Base-by-base conservation (phyloP, 2,797 vertebrate genomes). In the Amphiprion clarkii region DNA sequence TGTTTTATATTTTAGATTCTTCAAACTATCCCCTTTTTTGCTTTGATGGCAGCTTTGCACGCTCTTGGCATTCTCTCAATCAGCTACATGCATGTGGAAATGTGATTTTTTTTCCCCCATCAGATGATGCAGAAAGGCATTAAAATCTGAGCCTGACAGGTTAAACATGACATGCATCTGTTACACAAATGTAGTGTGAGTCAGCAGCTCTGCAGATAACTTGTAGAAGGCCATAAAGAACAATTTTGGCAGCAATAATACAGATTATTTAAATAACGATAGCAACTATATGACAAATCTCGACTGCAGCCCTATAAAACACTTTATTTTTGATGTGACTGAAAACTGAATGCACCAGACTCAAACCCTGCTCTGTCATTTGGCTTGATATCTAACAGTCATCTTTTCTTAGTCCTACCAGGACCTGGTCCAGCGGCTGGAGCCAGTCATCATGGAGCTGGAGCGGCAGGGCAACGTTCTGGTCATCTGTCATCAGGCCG, bases 371-470 rank as follows among this genome's bases (percentile, higher is more conserved):
- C 48, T n/a, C n/a, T 53, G 40, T 36, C 5, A 9, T 65, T 71
- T 33, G 2, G 56, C 11, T 14, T 66, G 23, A 49, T 49, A 9
- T 49, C 8, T 64, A 2, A 16, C 14, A 40, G 71, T 70, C 6
- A 53, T 63, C 13, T 82, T 33, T 82, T 85, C 79, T 0, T 85
- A 99, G 98, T 99, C 98, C 4, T 99, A 99, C 92, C 98, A 99
- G 95, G 98, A 99, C 90, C 85, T 99, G 91, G 98, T 99, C 13
- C 98, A 99, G 88, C 94, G 97, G 10, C 91, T 99, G 82, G 98
- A 99, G 91, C 97, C 98, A 0, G 97, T 98, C 44, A 99, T 99
- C 88, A 99, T 99, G 98, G 98, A 99, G 91, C 93, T 99, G 78
- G 98, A 99, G 74, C 93, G 98, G 0, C 98, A 99, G 80, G 98